A percentile compares a stretch with the other conserved stretches of the same genome.
Evolutionary conservation across 2,888 invertebrate genomes (phyloP).

Genomic region (Ellobium chinense): DNA sequence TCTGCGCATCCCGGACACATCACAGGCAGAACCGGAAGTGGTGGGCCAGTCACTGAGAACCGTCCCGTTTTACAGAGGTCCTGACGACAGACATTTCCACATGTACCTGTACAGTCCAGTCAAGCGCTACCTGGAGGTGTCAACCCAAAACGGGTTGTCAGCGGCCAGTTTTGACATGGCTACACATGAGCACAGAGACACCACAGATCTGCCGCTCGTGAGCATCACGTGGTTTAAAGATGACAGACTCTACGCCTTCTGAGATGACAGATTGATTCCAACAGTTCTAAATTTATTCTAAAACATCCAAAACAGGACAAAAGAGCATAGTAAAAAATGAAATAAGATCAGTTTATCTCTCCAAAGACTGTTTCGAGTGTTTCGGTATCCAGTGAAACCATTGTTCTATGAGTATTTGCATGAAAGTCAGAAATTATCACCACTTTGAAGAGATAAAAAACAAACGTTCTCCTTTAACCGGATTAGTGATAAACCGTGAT

Average conservation of each 20-base stretch:
- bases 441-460: too few relatives aligned
- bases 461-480: too few relatives aligned
- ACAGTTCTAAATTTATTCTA: too few relatives aligned
- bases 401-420: too few relatives aligned
- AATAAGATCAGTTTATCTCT: too few relatives aligned
- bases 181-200: not conserved
- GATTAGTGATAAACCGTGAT: too few relatives aligned
- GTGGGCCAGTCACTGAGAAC: constrained; percentile 32
- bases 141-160: constrained; percentile 2
- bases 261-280: too few relatives aligned
- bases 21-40: not conserved
- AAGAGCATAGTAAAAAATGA: too few relatives aligned
- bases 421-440: too few relatives aligned
- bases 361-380: too few relatives aligned
- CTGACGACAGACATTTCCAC: not conserved
- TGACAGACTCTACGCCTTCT: constrained; percentile 14
- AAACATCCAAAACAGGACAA: too few relatives aligned
- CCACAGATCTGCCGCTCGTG: not conserved
- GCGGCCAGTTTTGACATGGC: constrained; percentile 17
- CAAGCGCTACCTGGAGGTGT: constrained; percentile 16
- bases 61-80: constrained; percentile 21
- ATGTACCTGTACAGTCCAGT: constrained; percentile 22
- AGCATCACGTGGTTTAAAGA: constrained; percentile 33
- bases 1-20: constrained; percentile 1
- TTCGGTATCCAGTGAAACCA: too few relatives aligned